A percentile compares a stretch with the other conserved stretches of the same genome.
Evolutionary conservation across 2,113 vertebrate species (phyloP).

Genomic region (Spea multiplicata): DNA sequence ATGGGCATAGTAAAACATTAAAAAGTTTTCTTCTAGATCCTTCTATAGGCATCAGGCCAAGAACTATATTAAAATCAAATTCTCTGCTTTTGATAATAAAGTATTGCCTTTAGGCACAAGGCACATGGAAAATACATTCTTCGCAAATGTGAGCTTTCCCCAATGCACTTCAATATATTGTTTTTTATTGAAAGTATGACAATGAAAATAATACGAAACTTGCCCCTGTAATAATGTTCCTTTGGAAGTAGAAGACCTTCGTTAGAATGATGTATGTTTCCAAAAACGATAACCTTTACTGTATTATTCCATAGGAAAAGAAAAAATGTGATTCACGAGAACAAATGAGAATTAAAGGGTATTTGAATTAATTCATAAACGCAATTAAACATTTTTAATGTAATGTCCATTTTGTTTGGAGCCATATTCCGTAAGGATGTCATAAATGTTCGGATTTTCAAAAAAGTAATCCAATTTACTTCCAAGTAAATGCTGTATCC

Average conservation of each 20-base stretch:
- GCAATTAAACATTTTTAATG: constrained; percentile 11
- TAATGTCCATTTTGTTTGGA: constrained; percentile 22
- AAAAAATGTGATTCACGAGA: constrained; percentile 17
- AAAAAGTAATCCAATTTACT: too few species aligned
- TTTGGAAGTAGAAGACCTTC: constrained; percentile 20
- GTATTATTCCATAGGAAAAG: constrained; percentile 27
- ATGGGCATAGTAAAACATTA: constrained; percentile 34
- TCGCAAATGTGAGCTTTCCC: constrained; percentile 27
- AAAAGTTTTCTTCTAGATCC: constrained; percentile 33
- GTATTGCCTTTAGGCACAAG: neutral
- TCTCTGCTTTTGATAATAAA: constrained; percentile 30
- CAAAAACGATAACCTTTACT: constrained; percentile 32
- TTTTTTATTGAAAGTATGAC: constrained; percentile 28
- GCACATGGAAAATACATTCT: constrained; percentile 13
- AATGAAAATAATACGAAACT: constrained; percentile 38
- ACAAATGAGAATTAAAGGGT: constrained; percentile 25
- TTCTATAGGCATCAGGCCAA: constrained; percentile 22
- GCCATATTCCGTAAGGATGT: too few species aligned
- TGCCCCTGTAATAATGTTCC: neutral
- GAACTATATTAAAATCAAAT: constrained; percentile 40
- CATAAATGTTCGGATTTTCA: too few species aligned
- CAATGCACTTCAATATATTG: neutral
- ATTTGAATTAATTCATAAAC: constrained; percentile 21
- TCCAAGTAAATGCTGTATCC: too few species aligned
- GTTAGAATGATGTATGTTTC: constrained; percentile 16